Percentiles rank a stretch among this genome's conserved stretches.
Evolutionary conservation across 2,113 vertebrate species (phyloP).

Genomic region (Microtus richardsoni): DNA sequence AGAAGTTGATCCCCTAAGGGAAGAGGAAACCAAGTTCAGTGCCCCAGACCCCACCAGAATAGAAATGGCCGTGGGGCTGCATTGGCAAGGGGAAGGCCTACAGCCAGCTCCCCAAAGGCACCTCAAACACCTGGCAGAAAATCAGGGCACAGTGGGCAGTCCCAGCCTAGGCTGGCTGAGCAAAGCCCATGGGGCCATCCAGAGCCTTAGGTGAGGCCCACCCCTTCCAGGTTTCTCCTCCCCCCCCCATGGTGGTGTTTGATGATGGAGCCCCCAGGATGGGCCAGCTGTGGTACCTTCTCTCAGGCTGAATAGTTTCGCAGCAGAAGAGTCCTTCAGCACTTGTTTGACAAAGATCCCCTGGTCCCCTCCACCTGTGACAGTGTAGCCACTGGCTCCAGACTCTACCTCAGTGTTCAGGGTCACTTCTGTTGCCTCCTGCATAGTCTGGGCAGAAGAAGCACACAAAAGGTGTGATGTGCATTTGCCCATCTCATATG

Average conservation of each 20-base stretch:
- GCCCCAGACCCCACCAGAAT: too few species aligned
- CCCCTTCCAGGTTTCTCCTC: neutral
- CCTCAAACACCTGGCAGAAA: too few species aligned
- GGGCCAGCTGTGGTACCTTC: slow-evolving; percentile 87
- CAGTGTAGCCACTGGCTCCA: slow-evolving; percentile 92
- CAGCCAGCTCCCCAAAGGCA: neutral
- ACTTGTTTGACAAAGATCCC: slow-evolving; percentile 96
- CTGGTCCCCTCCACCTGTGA: slow-evolving; percentile 93
- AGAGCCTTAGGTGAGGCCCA: neutral
- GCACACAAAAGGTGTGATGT: fast-evolving
- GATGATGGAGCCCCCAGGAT: fast-evolving
- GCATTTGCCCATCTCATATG: fast-evolving
- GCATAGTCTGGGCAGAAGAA: neutral
- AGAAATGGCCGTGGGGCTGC: too few species aligned
- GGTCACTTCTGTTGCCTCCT: slow-evolving; percentile 88
- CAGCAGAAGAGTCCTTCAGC: slow-evolving; percentile 93
- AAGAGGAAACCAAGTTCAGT: neutral
- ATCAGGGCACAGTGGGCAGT: fast-evolving
- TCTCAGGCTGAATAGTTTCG: slow-evolving; percentile 91
- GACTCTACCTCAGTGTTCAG: slow-evolving; percentile 92
- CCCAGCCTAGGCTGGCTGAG: neutral
- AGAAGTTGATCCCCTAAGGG: slow-evolving; percentile 95
- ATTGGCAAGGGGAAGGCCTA: neutral
- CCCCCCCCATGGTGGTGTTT: neutral
- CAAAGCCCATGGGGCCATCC: neutral